These are phyloP conservation scores for Ypsolopha scabrella DNA, from an alignment of 2,888 invertebrate genomes.

Conservation along the genomic window DNA sequence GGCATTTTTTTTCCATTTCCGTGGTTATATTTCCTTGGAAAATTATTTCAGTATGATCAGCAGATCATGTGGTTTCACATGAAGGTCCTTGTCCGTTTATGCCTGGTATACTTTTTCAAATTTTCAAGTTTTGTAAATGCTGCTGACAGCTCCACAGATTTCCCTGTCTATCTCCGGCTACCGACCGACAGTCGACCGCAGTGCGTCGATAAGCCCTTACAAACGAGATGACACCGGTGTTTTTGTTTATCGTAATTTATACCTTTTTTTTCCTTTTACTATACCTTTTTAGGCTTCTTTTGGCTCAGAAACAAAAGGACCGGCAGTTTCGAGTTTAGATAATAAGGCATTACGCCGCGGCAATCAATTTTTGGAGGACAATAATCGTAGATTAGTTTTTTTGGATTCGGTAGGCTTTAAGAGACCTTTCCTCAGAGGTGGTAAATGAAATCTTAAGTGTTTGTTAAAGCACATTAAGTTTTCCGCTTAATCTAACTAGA, in stretches of 20 bases:
- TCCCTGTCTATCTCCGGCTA: constrained; percentile 34
- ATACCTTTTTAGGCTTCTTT: constrained; percentile 9
- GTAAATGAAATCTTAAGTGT: too few species aligned
- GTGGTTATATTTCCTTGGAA: too few species aligned
- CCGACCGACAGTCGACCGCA: constrained; percentile 29
- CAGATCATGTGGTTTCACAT: too few species aligned
- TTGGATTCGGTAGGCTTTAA: neutral
- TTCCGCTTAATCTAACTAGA: too few species aligned
- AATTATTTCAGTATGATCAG: neutral
- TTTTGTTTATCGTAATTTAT: constrained; percentile 68
- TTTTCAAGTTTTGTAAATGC: too few species aligned
- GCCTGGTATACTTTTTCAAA: too few species aligned
- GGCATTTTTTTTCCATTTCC: too few species aligned
- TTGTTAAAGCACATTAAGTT: too few species aligned
- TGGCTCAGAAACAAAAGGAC: constrained; percentile 29
- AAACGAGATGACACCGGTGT: constrained; percentile 60
- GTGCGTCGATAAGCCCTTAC: constrained; percentile 36
- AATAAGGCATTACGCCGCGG: constrained; percentile 16
- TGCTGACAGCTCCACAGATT: constrained; percentile 26
- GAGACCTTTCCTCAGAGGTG: too few species aligned
- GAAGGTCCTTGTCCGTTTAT: too few species aligned
- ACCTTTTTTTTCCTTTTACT: constrained; percentile 34
- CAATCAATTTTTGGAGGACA: neutral
- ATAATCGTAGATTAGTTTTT: neutral
- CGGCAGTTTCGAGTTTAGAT: constrained; percentile 42